Percentiles rank a stretch among this genome's conserved stretches.
These are phyloP conservation scores for Rhinophrynus dorsalis DNA, from an alignment of 2,797 vertebrate genomes.

Conservation along the genomic window DNA sequence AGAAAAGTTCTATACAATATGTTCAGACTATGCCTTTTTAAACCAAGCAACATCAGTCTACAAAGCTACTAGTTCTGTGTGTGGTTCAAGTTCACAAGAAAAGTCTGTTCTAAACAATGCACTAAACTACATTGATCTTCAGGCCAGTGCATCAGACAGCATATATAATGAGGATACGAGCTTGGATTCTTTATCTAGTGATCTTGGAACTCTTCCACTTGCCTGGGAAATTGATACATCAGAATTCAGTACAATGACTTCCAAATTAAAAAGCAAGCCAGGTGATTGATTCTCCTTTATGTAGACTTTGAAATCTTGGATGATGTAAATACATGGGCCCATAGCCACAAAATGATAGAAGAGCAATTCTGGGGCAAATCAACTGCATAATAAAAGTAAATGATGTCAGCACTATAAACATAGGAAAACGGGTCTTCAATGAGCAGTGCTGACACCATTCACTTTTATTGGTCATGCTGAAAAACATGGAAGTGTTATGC, in stretches of 20 bases:
- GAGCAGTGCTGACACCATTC: no score
- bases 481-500: no score
- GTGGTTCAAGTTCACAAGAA: conserved; percentile 68
- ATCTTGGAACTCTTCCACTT: conserved; percentile 78
- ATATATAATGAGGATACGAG: conserved; percentile 77
- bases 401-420: no score
- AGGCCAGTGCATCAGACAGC: conserved; percentile 63
- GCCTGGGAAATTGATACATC: conserved; percentile 98
- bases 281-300: conserved; percentile 61
- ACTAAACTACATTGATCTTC: conserved; percentile 64
- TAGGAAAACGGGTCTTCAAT: no score
- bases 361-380: no score
- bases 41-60: conserved; percentile 87
- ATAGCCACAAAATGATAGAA: no score
- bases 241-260: conserved; percentile 82
- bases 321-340: no score
- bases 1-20: conserved; percentile 98
- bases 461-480: no score
- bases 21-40: conserved; percentile 95
- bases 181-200: conserved; percentile 75
- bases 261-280: conserved; percentile 81
- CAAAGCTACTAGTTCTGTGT: conserved; percentile 71
- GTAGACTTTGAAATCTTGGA: background rate
- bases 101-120: conserved; percentile 66
- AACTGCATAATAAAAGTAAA: no score